Conservation (phyloP, 64 coral and sea anemone genomes). For the Pachyseris speciosa region DNA sequence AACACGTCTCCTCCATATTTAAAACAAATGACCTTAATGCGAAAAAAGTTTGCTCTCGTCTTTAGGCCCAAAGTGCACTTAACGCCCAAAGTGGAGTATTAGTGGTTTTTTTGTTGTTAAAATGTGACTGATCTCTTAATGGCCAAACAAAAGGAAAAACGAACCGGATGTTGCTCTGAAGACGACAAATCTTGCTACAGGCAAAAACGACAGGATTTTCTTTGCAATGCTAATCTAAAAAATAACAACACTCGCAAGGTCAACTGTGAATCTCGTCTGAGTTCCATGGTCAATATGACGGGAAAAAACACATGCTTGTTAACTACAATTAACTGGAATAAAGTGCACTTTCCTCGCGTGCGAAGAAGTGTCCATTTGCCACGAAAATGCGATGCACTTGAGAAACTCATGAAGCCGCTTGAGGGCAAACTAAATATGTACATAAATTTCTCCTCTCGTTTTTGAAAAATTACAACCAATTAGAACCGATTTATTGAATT, state of each 20-base stretch:
- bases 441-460: conserved; percentile 28
- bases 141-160: background rate
- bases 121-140: conserved; percentile 19
- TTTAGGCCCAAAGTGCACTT: conserved; percentile 27
- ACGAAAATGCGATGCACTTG: background rate
- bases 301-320: background rate
- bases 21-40: background rate
- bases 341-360: background rate
- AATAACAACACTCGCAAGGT: background rate
- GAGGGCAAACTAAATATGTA: conserved; percentile 39
- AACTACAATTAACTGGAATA: background rate
- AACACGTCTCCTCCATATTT: background rate
- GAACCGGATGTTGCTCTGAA: conserved; percentile 25
- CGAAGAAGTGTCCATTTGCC: conserved; percentile 34
- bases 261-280: background rate
- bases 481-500: conserved; percentile 48
- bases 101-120: conserved; percentile 42
- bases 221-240: background rate
- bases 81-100: conserved; percentile 5
- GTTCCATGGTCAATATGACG: background rate
- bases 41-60: background rate
- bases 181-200: background rate
- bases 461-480: conserved; percentile 50
- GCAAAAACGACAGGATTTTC: background rate
- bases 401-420: background rate